A percentile compares a stretch with the other conserved stretches of the same genome.
phyloP scores from a whole-genome alignment of 1,140 invertebrate genomes.

The Subanguina moxae region DNA sequence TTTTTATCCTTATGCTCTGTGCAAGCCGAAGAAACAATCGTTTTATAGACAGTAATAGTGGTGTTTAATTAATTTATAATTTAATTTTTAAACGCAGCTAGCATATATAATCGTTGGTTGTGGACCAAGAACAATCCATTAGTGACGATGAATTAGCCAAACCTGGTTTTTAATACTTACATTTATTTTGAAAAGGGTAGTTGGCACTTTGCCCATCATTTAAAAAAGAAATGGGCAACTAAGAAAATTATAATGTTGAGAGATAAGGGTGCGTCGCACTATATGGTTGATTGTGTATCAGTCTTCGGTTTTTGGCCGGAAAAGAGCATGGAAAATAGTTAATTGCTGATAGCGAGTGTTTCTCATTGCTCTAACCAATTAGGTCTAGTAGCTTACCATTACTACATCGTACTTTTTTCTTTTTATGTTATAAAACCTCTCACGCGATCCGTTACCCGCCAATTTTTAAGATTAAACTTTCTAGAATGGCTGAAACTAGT shows the following conservation, averaged over 20 bases:
- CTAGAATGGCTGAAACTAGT: constrained; percentile 12
- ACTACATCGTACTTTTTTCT: background rate
- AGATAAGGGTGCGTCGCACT: background rate
- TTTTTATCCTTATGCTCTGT: too few species aligned
- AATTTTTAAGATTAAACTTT: background rate
- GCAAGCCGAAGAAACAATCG: too few species aligned
- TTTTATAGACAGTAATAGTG: too few species aligned
- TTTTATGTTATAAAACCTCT: too few species aligned
- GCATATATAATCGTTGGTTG: too few species aligned
- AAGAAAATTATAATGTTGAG: background rate
- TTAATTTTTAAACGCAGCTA: too few species aligned
- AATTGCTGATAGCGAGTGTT: constrained; percentile 3
- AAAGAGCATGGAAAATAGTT: background rate
- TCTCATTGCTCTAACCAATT: background rate
- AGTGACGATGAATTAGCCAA: too few species aligned
- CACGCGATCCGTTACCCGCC: too few species aligned
- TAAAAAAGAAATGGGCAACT: background rate
- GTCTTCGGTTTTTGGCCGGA: constrained; percentile 14
- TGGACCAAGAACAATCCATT: too few species aligned
- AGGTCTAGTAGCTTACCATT: background rate
- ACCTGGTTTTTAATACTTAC: background rate
- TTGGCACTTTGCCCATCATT: constrained; percentile 7
- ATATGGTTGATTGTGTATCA: background rate
- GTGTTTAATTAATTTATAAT: too few species aligned
- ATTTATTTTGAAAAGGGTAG: background rate